A percentile compares a stretch with the other conserved stretches of the same genome.
Evolutionary conservation across 2,113 vertebrate species (phyloP).

Genomic region (Turdus rufiventris): DNA sequence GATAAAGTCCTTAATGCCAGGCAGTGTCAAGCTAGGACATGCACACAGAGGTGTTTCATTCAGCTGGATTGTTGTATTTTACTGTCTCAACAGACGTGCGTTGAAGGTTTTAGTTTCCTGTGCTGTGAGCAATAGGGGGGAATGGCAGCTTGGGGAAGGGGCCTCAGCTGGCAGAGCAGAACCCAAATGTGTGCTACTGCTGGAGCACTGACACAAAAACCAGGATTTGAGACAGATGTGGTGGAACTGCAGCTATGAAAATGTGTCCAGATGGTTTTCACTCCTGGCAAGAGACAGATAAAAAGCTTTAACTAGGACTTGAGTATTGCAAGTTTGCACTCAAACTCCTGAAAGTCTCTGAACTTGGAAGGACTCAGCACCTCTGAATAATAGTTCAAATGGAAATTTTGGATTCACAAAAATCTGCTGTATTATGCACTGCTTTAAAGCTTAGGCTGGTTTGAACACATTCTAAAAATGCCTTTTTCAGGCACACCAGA

Average conservation of each 20-base stretch:
- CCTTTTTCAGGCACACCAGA: neutral
- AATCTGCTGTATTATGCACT: neutral
- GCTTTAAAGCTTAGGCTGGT: neutral
- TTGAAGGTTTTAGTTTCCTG: neutral
- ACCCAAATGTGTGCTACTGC: neutral
- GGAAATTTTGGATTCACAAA: neutral
- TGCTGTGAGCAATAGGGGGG: neutral
- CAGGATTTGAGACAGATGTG: neutral
- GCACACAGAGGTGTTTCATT: neutral
- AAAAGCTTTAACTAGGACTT: neutral
- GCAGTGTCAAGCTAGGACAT: neutral
- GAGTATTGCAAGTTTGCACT: neutral
- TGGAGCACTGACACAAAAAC: neutral
- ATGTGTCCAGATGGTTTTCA: neutral
- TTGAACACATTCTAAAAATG: neutral
- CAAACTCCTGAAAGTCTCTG: neutral
- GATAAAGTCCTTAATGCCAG: neutral
- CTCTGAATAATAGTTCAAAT: neutral
- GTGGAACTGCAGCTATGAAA: neutral
- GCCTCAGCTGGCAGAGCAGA: neutral
- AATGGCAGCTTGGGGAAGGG: neutral
- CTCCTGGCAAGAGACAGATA: neutral
- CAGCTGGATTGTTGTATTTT: neutral
- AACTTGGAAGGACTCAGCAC: accelerated
- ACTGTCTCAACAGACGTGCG: neutral